Evolutionary conservation across 2,888 invertebrate species (phyloP), one percentile per base, ranked within the genome.

Genomic region (Eristalis tenax): DNA sequence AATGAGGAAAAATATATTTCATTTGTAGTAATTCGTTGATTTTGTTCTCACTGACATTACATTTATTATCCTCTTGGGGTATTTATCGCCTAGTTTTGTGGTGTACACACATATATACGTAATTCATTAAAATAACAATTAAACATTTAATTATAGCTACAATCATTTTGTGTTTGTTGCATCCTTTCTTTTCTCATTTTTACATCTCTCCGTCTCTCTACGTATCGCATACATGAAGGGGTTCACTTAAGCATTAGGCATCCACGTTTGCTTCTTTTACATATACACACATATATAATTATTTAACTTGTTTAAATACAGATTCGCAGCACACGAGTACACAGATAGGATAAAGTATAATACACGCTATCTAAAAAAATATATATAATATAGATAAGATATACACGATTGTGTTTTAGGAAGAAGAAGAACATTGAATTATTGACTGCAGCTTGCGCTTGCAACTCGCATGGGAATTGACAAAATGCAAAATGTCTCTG

Each of bases 311-410:
- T 77, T 57, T 80, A 65, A 11, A 71, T 63, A 80, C 50, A 74
- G 74, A 63, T 71, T 82, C 63, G 82, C 75, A 79, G 83, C 83
- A 86, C 85, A 81, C 74, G 65, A 86, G 78, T 75, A 78, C 69
- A 81, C 74, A 75, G 66, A 71, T 70, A 82, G 69, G 64, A 82
- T 56, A 86, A 57, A 38, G 18, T 70, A 66, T 86, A 40, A 75
- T 26, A 35, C 78, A 86, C 61, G 82, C 73, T 61, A 73, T 66
- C 35, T 64, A 56, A 66, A 73, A 70, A 68, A 82, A 64, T 61
- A 38, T 66, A 43, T 50, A 50, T 50, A 23, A 22, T 56, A 23
- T 35, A 43, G 1, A 50, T 63, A 61, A 28, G 18, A 6, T 65
- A 50, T 26, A 56, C n/a, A 61, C 15, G n/a, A 4, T 28, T 32